Conservation (phyloP, 2,797 vertebrate species). For the Choloepus didactylus region DNA sequence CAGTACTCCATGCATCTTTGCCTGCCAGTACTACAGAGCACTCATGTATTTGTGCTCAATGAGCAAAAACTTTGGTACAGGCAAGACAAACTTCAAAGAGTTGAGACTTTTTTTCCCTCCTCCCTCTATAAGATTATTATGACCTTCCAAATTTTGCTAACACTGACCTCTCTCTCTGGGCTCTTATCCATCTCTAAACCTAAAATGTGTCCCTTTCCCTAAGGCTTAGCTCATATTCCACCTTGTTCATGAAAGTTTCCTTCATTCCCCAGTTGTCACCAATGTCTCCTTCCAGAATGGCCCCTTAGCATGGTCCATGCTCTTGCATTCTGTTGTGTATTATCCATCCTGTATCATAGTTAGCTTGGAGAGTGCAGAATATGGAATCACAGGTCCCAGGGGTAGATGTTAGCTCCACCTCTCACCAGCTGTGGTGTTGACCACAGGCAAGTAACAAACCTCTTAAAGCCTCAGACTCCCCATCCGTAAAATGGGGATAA, state of each 20-base stretch:
- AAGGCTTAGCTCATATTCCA: neutral
- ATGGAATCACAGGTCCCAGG: neutral
- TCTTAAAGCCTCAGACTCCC: neutral
- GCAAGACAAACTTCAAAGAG: conserved; percentile 15
- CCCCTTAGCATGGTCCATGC: no score
- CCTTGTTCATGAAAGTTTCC: neutral
- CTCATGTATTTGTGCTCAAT: fast-evolving
- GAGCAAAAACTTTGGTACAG: neutral
- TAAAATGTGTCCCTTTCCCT: neutral
- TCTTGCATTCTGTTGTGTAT: neutral
- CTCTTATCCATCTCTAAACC: neutral
- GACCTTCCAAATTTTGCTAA: neutral
- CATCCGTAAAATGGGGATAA: neutral
- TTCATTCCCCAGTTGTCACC: neutral
- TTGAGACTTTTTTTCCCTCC: neutral
- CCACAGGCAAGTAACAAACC: neutral
- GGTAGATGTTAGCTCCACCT: neutral
- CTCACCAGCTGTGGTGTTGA: neutral
- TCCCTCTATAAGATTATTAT: neutral
- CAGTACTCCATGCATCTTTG: neutral
- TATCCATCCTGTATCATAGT: neutral
- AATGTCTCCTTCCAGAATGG: neutral
- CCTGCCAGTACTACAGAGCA: neutral
- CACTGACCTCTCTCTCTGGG: neutral
- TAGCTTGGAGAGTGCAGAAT: neutral